phyloP scores from a whole-genome alignment of 2,113 vertebrate genomes.

The Mus pahari region DNA sequence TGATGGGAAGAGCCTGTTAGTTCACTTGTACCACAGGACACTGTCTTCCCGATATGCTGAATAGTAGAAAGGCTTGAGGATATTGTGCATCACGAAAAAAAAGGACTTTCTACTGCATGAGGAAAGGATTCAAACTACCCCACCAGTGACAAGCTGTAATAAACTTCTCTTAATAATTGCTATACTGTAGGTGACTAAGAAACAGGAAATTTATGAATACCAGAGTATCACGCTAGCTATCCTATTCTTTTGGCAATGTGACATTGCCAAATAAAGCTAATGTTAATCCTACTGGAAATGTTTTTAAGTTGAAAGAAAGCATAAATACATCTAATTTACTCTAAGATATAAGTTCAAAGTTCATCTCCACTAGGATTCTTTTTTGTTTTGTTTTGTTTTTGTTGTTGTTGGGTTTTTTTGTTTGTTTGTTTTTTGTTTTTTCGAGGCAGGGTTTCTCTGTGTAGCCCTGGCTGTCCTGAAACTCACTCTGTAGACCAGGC shows the following conservation, averaged over 20 bases:
- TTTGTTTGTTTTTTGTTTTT: too few species aligned
- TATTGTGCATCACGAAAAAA: not conserved
- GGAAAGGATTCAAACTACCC: not conserved
- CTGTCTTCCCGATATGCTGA: not conserved
- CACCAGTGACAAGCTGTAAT: not conserved
- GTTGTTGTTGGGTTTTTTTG: too few species aligned
- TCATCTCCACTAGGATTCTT: too few species aligned
- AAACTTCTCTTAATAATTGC: slow-evolving; percentile 10
- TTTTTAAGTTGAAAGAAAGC: slow-evolving; percentile 8
- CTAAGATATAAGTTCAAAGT: not conserved
- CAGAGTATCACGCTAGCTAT: not conserved
- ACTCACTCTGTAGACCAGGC: too few species aligned
- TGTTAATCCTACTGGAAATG: not conserved
- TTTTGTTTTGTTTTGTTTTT: too few species aligned
- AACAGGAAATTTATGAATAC: slow-evolving; percentile 29
- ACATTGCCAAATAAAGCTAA: not conserved
- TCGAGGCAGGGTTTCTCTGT: too few species aligned
- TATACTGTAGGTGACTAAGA: slow-evolving; percentile 44
- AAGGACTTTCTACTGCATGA: not conserved
- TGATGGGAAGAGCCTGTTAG: not conserved
- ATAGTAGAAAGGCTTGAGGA: not conserved
- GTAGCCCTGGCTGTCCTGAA: too few species aligned
- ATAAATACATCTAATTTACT: not conserved
- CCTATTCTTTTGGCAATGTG: not conserved
- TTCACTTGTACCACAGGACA: not conserved